Evolutionary conservation across 2,113 vertebrate genomes (phyloP).

Genomic region (Acanthochromis polyacanthus): DNA sequence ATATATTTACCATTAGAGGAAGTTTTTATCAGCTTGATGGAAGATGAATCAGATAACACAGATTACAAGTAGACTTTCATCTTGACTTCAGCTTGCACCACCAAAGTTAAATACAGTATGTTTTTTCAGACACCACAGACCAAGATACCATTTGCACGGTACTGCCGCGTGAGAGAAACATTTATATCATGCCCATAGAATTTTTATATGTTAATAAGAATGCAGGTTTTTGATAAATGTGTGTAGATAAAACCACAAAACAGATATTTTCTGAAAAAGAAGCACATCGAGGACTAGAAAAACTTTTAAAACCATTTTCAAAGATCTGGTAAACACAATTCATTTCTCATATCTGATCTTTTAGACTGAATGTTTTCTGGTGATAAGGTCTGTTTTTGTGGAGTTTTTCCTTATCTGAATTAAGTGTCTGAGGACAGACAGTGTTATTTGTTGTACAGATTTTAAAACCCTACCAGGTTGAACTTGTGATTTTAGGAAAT

Average conservation of each 20-base stretch:
- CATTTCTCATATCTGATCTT: constrained; percentile 37
- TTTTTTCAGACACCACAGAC: neutral
- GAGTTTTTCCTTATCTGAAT: constrained; percentile 23
- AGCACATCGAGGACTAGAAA: neutral
- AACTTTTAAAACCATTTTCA: neutral
- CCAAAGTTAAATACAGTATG: neutral
- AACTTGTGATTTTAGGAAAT: constrained; percentile 1
- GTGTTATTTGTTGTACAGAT: neutral
- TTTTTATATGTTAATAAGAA: neutral
- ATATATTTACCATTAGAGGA: constrained; percentile 3
- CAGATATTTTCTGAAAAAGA: neutral
- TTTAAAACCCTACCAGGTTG: neutral
- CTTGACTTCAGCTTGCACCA: neutral
- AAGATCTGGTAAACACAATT: neutral
- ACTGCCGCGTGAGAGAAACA: neutral
- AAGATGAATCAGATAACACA: neutral
- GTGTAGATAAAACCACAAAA: neutral
- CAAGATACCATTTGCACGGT: neutral
- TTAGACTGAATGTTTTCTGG: constrained; percentile 11
- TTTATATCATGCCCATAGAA: neutral
- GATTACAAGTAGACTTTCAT: constrained; percentile 1
- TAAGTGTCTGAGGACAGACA: neutral
- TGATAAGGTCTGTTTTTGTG: constrained; percentile 32
- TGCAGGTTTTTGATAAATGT: neutral
- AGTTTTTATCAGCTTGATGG: neutral